A percentile compares a stretch with the other conserved stretches of the same genome.
Conservation (phyloP, 2,888 invertebrate species). For the Trilocha varians region DNA sequence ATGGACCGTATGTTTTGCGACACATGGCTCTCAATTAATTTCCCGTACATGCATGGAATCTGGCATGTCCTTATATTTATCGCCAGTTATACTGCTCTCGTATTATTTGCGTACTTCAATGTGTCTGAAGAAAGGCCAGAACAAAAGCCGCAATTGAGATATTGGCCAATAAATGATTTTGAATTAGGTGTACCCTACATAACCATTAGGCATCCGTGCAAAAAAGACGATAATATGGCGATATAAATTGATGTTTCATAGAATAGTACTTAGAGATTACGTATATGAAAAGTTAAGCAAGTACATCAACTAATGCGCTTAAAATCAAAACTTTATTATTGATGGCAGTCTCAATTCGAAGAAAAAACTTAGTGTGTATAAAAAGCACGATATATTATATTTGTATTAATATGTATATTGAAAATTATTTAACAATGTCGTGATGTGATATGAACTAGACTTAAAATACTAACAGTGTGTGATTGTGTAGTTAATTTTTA, state of each 20-base stretch:
- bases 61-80: conserved; percentile 90
- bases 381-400: too few relatives aligned
- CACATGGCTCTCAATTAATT: conserved; percentile 82
- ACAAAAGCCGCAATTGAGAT: conserved; percentile 78
- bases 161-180: conserved; percentile 85
- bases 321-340: too few relatives aligned
- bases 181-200: conserved; percentile 86
- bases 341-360: too few relatives aligned
- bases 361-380: too few relatives aligned
- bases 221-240: conserved; percentile 53
- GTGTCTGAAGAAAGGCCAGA: conserved; percentile 82
- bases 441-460: too few relatives aligned
- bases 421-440: too few relatives aligned
- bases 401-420: too few relatives aligned
- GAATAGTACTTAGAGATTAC: background rate
- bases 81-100: conserved; percentile 82
- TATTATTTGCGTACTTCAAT: conserved; percentile 85
- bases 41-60: conserved; percentile 87
- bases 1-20: conserved; percentile 86
- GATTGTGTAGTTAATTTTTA: too few relatives aligned
- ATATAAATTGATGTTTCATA: conserved; percentile 37
- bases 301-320: too few relatives aligned
- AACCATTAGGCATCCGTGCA: conserved; percentile 75
- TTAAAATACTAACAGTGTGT: too few relatives aligned
- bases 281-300: too few relatives aligned